Base-by-base conservation (phyloP, 2,888 invertebrate species). In the Neoascia interrupta region DNA sequence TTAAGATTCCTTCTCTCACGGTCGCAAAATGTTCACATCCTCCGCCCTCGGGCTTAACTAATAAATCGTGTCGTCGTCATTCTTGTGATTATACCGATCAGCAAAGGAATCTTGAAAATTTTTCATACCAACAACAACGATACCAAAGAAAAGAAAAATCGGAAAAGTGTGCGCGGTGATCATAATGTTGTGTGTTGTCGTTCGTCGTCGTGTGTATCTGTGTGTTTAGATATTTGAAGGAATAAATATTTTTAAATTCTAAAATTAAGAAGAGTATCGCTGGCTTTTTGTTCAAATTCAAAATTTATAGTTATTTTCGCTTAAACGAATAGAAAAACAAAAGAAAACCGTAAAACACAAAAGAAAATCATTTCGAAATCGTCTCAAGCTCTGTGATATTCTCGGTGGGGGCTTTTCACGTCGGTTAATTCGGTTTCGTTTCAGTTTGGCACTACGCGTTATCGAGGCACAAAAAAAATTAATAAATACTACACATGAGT, bases 371-470 rank as follows among this genome's bases (percentile, higher is more conserved):
- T 64, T 76, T 64, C 58, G 70, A 72, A 64, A 76, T 64, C 45
- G 45, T 54, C 47, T 76, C 69, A 31, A 54, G 16, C 31, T 49
- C 23, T 70, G 54, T 53, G 39, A 54, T 53, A 45, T 39, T 64
- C 64, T 63, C 39, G 47, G 34, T 36, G 47, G n/a, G n/a, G 54
- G 53, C 60, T 49, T 73, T 73, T 61, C 49, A 47, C 49, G 61
- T 66, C 68, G 73, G 37, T 43, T 16, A 43, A 54, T 73, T 61
- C 43, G 73, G 34, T 68, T 41, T 79, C 61, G 31, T 37, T 54
- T 79, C 61, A 79, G 79, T 79, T 79, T 73, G 61, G 79, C 66
- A 49, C 68, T 60, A 51, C 73, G 56, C 66, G 73, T 73, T 79
- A 79, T 61, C 72, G 79, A 73, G 73, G n/a, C n/a, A n/a, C n/a